Base-by-base conservation (phyloP, 1,140 invertebrate genomes). In the Papilio glaucus region DNA sequence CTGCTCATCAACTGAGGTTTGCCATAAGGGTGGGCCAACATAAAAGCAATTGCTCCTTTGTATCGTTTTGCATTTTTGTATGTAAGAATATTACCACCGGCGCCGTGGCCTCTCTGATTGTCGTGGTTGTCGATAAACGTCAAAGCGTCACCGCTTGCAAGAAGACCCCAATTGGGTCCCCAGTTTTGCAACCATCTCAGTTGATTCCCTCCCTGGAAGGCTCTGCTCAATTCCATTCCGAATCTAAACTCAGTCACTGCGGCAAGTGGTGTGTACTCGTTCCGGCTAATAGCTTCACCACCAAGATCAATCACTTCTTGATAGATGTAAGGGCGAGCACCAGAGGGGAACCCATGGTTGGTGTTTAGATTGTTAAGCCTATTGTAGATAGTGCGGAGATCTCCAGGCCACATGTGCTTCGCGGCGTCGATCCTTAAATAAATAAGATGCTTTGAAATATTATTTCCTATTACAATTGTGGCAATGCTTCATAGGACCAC, bases 21-120 rank as follows among this genome's bases (percentile, higher is more conserved):
- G 1, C 97, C 97, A 82, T 98, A 98, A 0, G 96, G 95, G 94
- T 97, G 96, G 0, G 97, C 96, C 78, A 98, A 93, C 96, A 97
- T 98, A 82, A 97, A 98, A 0, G 95, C 96, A 6, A 95, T 94
- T 0, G 97, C 97, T 89, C 74, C 89, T 71, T 96, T 96, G 84
- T 96, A 96, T n/a, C 90, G 83, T 73, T 93, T 94, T 0, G 94
- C 24, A 12, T 88, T 81, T 77, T 95, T 95, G 83, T 95, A 94
- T 0, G 95, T 96, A 0, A 96, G 80, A 57, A 96, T 94, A 26
- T 87, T 78, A 24, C 94, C 94, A 73, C 93, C 94, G 62, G 93
- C 94, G 39, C 94, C 94, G 75, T 95, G 94, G 12, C 94, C 95
- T 79, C 94, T 83, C 76, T 95, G 94, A 75, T 94, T 95, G 71